These are phyloP conservation scores for Selene dorsalis DNA, from an alignment of 2,797 vertebrate species.

Conservation along the genomic window DNA sequence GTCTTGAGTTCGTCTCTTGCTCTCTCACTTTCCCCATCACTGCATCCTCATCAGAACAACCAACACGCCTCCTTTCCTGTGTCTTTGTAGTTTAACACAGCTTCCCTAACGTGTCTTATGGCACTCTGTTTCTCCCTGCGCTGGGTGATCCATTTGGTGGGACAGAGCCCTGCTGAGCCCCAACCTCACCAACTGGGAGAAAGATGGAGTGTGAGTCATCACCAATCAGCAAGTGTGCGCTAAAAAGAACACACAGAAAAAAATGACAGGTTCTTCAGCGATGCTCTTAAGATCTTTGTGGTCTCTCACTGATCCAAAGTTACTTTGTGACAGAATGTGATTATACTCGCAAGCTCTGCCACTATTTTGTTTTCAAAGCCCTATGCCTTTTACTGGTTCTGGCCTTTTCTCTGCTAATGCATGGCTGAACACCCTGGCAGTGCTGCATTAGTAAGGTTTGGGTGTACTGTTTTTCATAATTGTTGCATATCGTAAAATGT, in stretches of 20 bases:
- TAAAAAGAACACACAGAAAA: slow-evolving; percentile 47
- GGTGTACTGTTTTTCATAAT: background rate
- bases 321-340: slow-evolving; percentile 17
- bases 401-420: slow-evolving; percentile 50
- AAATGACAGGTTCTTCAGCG: slow-evolving; percentile 24
- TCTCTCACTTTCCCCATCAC: slow-evolving; percentile 39
- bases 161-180: slow-evolving; percentile 71
- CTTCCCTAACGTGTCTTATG: slow-evolving; percentile 62
- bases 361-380: slow-evolving; percentile 23
- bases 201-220: slow-evolving; percentile 76
- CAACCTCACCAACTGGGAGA: slow-evolving; percentile 76
- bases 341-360: background rate
- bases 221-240: slow-evolving; percentile 73
- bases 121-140: slow-evolving; percentile 60
- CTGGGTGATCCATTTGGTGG: slow-evolving; percentile 77
- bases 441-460: slow-evolving; percentile 33
- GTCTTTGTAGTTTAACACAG: slow-evolving; percentile 64
- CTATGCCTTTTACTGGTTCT: slow-evolving; percentile 17
- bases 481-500: slow-evolving; percentile 8
- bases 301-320: slow-evolving; percentile 20
- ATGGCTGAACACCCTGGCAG: slow-evolving; percentile 13
- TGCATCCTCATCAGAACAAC: slow-evolving; percentile 43
- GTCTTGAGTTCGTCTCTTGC: slow-evolving; percentile 63
- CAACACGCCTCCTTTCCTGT: slow-evolving; percentile 38
- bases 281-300: slow-evolving; percentile 19